Conservation (phyloP, 2,113 vertebrate species). For the Poicephalus gulielmi region DNA sequence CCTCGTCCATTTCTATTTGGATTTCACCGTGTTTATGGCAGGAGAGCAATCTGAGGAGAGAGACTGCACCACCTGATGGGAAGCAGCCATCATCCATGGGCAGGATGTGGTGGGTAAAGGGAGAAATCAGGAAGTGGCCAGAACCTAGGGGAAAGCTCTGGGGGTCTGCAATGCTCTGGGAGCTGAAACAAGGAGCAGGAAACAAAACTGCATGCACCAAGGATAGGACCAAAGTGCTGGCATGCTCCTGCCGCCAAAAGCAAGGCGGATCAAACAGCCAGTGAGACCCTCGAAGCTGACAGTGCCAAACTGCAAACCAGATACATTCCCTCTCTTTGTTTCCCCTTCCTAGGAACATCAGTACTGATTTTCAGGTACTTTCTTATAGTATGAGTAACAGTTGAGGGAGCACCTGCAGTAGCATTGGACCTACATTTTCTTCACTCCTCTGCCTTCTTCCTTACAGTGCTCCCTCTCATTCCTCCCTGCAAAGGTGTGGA, state of each 20-base stretch:
- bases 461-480: background rate
- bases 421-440: background rate
- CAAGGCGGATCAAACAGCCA: background rate
- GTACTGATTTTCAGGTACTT: background rate
- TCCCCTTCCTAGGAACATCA: background rate
- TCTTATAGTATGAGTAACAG: background rate
- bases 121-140: background rate
- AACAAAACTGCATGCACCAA: background rate
- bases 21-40: background rate
- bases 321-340: background rate
- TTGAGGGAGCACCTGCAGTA: background rate
- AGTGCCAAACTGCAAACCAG: background rate
- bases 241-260: background rate
- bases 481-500: background rate
- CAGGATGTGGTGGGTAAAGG: background rate
- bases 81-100: background rate
- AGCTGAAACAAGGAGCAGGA: fast-evolving
- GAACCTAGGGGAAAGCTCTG: background rate
- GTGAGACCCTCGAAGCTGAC: fast-evolving
- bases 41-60: background rate
- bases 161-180: background rate
- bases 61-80: background rate
- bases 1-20: background rate
- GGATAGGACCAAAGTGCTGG: background rate
- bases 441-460: background rate